phyloP scores from a whole-genome alignment of 2,113 vertebrate species.

The Archocentrus centrarchus region DNA sequence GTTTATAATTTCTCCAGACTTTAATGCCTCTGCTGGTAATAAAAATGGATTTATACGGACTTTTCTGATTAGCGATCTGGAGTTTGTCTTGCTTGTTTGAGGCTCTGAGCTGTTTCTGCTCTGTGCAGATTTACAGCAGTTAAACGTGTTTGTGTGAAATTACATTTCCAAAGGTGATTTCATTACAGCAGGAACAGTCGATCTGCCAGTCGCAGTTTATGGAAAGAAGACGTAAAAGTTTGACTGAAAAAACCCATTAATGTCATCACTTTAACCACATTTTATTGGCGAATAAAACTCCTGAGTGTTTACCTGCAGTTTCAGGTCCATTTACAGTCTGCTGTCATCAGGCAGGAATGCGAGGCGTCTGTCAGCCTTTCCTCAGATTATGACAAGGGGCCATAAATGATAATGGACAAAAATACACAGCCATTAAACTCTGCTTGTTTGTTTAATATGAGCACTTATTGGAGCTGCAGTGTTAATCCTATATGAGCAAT shows the following conservation, averaged over 20 bases:
- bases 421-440: not conserved
- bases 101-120: not conserved
- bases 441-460: slow-evolving; percentile 21
- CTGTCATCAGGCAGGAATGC: slow-evolving; percentile 7
- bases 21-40: not conserved
- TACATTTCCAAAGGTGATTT: slow-evolving; percentile 12
- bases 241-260: not conserved
- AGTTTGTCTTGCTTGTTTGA: not conserved
- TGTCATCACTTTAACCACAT: not conserved
- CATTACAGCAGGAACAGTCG: not conserved
- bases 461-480: slow-evolving; percentile 16
- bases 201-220: slow-evolving; percentile 14
- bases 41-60: not conserved
- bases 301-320: slow-evolving; percentile 22
- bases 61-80: slow-evolving; percentile 10
- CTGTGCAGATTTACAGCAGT: not conserved
- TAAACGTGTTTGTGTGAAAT: not conserved
- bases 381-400: slow-evolving; percentile 4
- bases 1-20: not conserved
- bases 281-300: slow-evolving; percentile 29
- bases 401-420: slow-evolving; percentile 31
- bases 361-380: slow-evolving; percentile 17
- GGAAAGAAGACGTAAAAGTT: slow-evolving; percentile 18
- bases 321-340: not conserved
- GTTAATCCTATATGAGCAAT: slow-evolving; percentile 33